A percentile compares a stretch with the other conserved stretches of the same genome.
Evolutionary conservation across 92 coral and sea anemone genomes (phyloP).

Genomic region (Blastomussa wellsi): DNA sequence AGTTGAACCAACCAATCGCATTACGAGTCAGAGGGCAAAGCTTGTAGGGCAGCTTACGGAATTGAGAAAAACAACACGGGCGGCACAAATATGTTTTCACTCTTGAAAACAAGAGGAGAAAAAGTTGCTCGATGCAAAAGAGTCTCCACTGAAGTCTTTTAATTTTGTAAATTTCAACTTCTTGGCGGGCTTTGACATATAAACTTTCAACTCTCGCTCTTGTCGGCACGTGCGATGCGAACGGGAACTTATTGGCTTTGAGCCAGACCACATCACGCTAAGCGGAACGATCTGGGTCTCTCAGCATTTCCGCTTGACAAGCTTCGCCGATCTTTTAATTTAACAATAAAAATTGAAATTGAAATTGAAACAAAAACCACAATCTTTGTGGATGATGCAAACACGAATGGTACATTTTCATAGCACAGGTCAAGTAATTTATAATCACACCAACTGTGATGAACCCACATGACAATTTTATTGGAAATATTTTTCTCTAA

Average conservation of each 20-base stretch:
- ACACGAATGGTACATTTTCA: neutral
- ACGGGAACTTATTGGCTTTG: constrained; percentile 13
- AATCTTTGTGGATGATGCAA: neutral
- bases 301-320: constrained; percentile 6
- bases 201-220: no score
- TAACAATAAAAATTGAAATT: no score
- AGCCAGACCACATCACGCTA: constrained; percentile 9
- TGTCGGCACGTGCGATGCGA: constrained; percentile 35
- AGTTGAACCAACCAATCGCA: constrained; percentile 24
- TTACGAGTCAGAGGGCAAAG: constrained; percentile 25
- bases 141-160: neutral
- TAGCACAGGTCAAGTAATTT: neutral
- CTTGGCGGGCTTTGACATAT: no score
- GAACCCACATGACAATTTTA: constrained; percentile 41
- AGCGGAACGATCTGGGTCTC: constrained; percentile 14
- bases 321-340: neutral
- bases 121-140: neutral
- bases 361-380: neutral
- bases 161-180: neutral
- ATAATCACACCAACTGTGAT: neutral
- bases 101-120: neutral
- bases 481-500: constrained; percentile 32
- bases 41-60: neutral
- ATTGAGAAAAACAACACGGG: constrained; percentile 19
- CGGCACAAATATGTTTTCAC: neutral